These are phyloP conservation scores for Hyles lineata DNA, from an alignment of 2,888 invertebrate genomes.

Conservation along the genomic window DNA sequence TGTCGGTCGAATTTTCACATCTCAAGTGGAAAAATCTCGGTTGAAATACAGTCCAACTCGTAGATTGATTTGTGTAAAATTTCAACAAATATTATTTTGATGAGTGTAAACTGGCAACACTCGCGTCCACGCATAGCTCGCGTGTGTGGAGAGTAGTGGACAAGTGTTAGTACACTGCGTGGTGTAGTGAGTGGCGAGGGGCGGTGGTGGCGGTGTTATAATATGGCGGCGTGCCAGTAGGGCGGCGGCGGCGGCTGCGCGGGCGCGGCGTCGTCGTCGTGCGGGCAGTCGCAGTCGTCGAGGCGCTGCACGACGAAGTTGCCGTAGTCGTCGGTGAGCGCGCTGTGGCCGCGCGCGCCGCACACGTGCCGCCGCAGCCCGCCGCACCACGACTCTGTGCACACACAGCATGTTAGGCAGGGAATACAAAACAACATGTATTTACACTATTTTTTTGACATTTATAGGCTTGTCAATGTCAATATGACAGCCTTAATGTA, in stretches of 20 bases:
- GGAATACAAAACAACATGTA: too few relatives aligned
- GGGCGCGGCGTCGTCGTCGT: constrained; percentile 41
- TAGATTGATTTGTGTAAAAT: neutral
- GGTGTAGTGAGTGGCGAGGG: constrained; percentile 38
- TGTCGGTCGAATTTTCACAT: constrained; percentile 1
- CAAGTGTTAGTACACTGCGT: constrained; percentile 15
- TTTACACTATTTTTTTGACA: too few relatives aligned
- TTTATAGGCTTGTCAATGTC: too few relatives aligned
- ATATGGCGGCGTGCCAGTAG: constrained; percentile 57
- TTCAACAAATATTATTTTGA: neutral
- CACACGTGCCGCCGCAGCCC: constrained; percentile 73
- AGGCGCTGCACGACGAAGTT: constrained; percentile 77
- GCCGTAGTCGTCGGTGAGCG: constrained; percentile 83
- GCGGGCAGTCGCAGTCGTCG: constrained; percentile 77
- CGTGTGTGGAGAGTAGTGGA: neutral
- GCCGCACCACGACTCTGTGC: constrained; percentile 62
- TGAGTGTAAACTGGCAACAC: neutral
- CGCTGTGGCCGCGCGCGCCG: constrained; percentile 72
- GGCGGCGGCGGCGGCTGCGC: constrained; percentile 34
- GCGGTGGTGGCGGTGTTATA: constrained; percentile 51
- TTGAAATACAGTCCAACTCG: constrained; percentile 1
- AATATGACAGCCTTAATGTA: too few relatives aligned
- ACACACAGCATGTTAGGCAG: neutral
- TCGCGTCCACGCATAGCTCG: neutral
- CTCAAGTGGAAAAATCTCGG: neutral